Percentiles rank a stretch among this genome's conserved stretches.
phyloP scores from a whole-genome alignment of 2,888 invertebrate species.

The Geotrupes spiniger region DNA sequence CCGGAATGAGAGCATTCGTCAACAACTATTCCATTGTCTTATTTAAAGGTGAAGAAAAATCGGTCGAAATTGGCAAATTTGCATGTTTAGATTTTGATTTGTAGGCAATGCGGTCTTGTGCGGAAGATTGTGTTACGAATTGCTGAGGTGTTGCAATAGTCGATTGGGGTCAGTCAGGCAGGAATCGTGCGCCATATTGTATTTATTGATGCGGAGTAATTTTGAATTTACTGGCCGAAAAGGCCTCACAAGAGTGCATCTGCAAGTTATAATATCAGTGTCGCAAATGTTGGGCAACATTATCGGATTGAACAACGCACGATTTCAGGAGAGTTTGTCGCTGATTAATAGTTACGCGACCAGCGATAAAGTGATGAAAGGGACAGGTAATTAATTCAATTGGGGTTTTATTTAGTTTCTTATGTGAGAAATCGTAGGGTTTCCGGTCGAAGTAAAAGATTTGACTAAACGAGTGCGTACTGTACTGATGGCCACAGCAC shows the following conservation, averaged over 20 bases:
- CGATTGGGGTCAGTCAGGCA: conserved; percentile 80
- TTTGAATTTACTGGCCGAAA: conserved; percentile 85
- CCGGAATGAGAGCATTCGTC: conserved; percentile 86
- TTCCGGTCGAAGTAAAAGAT: conserved; percentile 89
- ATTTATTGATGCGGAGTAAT: conserved; percentile 90
- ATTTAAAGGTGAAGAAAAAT: conserved; percentile 71
- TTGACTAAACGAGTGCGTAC: conserved; percentile 90
- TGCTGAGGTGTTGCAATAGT: conserved; percentile 82
- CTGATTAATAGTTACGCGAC: conserved; percentile 90
- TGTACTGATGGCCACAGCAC: conserved; percentile 91
- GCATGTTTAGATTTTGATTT: conserved; percentile 12
- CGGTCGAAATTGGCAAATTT: conserved; percentile 1
- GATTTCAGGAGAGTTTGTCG: conserved; percentile 91
- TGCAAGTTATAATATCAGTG: conserved; percentile 94
- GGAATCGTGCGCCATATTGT: conserved; percentile 88
- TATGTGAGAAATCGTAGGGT: conserved; percentile 53
- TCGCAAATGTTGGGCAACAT: conserved; percentile 90
- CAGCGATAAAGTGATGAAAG: conserved; percentile 92
- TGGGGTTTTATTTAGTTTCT: neutral
- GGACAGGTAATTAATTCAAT: conserved; percentile 61
- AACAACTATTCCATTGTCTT: conserved; percentile 82
- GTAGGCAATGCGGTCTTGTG: conserved; percentile 74
- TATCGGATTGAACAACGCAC: conserved; percentile 86
- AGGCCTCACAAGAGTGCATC: conserved; percentile 82
- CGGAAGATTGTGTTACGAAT: conserved; percentile 75